Evolutionary conservation across 2,888 invertebrate species (phyloP).

Genomic region (Machimus rusticus): DNA sequence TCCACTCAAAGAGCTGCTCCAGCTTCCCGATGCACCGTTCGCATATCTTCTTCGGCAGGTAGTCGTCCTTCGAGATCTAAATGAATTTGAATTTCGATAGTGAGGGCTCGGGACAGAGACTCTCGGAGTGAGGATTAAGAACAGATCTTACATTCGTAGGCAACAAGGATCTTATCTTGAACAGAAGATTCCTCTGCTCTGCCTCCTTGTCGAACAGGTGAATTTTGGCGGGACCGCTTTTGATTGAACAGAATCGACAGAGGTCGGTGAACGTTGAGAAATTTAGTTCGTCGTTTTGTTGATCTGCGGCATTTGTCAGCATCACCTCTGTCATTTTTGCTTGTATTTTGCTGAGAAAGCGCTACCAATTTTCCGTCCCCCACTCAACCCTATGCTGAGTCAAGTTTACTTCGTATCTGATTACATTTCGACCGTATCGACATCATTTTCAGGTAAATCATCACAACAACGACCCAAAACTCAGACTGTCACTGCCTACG

Average conservation of each 20-base stretch:
- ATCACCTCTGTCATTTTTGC: slow-evolving; percentile 53
- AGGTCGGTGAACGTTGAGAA: slow-evolving; percentile 74
- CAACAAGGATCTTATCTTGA: slow-evolving; percentile 74
- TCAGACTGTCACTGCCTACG: background rate
- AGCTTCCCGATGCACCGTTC: slow-evolving; percentile 72
- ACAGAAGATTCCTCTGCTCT: slow-evolving; percentile 74
- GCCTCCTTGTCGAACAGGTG: slow-evolving; percentile 77
- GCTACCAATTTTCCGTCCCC: slow-evolving; percentile 21
- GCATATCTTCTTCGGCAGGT: slow-evolving; percentile 75
- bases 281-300: slow-evolving; percentile 67
- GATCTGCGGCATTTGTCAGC: slow-evolving; percentile 55
- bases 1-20: slow-evolving; percentile 75
- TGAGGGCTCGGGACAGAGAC: background rate
- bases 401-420: background rate
- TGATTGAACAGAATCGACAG: slow-evolving; percentile 74
- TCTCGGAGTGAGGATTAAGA: background rate
- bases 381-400: background rate
- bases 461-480: background rate
- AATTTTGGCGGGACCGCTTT: slow-evolving; percentile 72
- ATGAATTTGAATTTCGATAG: background rate
- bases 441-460: background rate
- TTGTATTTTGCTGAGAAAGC: background rate
- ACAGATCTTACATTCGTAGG: slow-evolving; percentile 71
- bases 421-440: background rate
- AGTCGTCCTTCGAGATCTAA: slow-evolving; percentile 76